These are phyloP conservation scores for Ashinkailepas kermadecensis DNA, from an alignment of 2,888 invertebrate genomes.

Conservation along the genomic window DNA sequence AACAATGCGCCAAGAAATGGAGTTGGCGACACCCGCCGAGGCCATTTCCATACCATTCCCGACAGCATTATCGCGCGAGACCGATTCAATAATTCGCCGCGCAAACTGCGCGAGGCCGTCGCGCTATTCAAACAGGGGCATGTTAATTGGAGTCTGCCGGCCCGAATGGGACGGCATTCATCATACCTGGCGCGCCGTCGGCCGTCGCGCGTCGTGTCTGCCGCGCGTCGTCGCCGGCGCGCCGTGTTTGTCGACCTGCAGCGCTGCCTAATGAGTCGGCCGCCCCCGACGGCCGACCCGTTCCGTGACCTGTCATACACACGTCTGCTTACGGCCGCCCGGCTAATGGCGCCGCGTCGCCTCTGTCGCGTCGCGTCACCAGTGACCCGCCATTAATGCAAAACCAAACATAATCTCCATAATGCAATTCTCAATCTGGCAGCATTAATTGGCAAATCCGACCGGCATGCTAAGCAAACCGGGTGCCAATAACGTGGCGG, in stretches of 20 bases:
- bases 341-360: too few relatives aligned
- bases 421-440: not conserved
- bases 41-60: not conserved
- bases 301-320: not conserved
- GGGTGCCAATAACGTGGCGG: too few relatives aligned
- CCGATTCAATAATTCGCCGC: not conserved
- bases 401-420: not conserved
- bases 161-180: not conserved
- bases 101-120: not conserved
- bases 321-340: too few relatives aligned
- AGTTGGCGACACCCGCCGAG: not conserved
- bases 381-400: not conserved
- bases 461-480: too few relatives aligned
- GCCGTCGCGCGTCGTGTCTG: too few relatives aligned
- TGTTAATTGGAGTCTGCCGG: not conserved
- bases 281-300: not conserved
- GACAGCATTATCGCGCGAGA: not conserved
- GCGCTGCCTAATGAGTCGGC: not conserved
- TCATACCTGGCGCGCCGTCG: not conserved
- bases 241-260: not conserved
- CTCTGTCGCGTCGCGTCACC: too few relatives aligned
- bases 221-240: not conserved
- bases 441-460: too few relatives aligned
- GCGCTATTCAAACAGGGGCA: not conserved
- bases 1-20: not conserved